Percentiles rank a stretch among this genome's conserved stretches.
phyloP scores from a whole-genome alignment of 2,888 invertebrate genomes.

The Ophraella communa region DNA sequence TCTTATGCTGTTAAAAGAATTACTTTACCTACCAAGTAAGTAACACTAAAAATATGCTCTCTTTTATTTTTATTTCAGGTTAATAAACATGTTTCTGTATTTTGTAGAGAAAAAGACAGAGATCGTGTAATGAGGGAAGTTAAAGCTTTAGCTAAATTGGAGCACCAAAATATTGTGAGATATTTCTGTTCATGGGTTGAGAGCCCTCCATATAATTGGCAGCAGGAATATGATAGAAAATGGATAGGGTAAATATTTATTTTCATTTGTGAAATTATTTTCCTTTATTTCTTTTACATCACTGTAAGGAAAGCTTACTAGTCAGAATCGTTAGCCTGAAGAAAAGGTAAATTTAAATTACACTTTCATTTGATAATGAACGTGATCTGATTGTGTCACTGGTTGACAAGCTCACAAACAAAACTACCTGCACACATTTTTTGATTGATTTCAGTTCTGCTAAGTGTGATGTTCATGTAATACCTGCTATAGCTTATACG shows the following conservation, averaged over 20 bases:
- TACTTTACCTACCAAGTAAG: constrained; percentile 77
- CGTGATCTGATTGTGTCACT: no score
- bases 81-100: neutral
- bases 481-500: no score
- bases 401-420: no score
- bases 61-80: neutral
- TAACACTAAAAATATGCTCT: no score
- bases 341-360: no score
- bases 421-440: no score
- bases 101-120: constrained; percentile 68
- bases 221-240: constrained; percentile 76
- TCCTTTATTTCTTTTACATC: neutral
- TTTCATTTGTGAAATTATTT: neutral
- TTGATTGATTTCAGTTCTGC: no score
- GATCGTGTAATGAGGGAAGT: constrained; percentile 94
- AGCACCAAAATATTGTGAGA: constrained; percentile 94
- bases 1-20: constrained; percentile 96
- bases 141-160: constrained; percentile 90
- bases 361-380: no score
- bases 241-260: constrained; percentile 56
- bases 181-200: constrained; percentile 97
- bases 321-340: no score
- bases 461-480: no score
- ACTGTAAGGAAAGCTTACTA: neutral
- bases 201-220: constrained; percentile 88